phyloP scores from a whole-genome alignment of 2,888 invertebrate species.

The Theodoxus fluviatilis region DNA sequence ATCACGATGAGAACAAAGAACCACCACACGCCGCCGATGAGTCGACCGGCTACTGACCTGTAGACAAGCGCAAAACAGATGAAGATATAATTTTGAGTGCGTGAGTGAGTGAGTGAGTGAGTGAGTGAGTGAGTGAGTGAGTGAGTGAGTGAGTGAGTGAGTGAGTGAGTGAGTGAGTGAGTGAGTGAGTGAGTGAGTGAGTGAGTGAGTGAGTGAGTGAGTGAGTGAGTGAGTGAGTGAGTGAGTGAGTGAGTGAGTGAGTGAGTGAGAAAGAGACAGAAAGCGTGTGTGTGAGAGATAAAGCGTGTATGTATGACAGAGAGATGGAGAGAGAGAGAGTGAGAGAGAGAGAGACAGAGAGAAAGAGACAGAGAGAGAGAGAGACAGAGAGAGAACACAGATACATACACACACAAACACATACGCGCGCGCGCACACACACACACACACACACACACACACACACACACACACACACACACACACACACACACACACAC shows the following conservation, averaged over 20 bases:
- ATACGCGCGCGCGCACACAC: conserved; percentile 3
- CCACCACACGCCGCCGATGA: conserved; percentile 99
- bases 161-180: neutral
- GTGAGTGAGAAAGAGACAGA: conserved; percentile 4
- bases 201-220: neutral
- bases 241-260: neutral
- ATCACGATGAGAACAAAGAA: conserved; percentile 97
- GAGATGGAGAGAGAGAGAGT: conserved; percentile 7
- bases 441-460: conserved; percentile 16
- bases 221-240: neutral
- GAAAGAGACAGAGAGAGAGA: conserved; percentile 6
- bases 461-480: conserved; percentile 16
- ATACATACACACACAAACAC: conserved; percentile 1
- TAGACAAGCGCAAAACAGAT: conserved; percentile 16
- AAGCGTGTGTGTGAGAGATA: neutral
- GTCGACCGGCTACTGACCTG: conserved; percentile 86
- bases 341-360: conserved; percentile 9
- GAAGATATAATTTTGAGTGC: neutral
- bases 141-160: neutral
- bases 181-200: neutral
- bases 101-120: neutral
- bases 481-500: conserved; percentile 22
- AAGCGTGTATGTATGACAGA: neutral
- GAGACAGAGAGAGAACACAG: neutral
- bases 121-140: neutral